Base-by-base conservation (phyloP, 2,797 vertebrate species). In the Coregonus ussuriensis region DNA sequence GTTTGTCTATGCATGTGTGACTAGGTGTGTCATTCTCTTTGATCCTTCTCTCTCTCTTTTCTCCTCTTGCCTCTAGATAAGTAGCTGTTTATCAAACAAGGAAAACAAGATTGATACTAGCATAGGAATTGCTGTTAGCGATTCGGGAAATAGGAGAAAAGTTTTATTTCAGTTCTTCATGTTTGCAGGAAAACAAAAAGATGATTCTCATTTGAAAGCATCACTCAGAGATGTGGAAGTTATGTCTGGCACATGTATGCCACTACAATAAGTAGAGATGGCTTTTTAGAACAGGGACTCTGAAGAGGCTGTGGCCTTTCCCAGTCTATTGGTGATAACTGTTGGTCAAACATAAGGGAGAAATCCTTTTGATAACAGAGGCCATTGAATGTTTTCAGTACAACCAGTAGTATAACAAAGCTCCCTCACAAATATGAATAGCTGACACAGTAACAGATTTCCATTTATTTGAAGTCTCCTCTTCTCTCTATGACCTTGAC, bases 21-120 rank as follows among this genome's bases (percentile, higher is more conserved):
- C 9, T 53, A 33, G 66, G 70, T 29, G 63, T 75, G 74, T 68
- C 7, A 41, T 25, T 68, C 14, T 68, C 18, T 69, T 69, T 69
- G 4, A 35, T 35, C 35, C 18, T 69, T 41, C 67, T 37, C 35
- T 69, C 35, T 69, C 68, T 51, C 31, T 66, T 66, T 14, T 66
- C 52, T 62, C 21, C 37, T 41, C 18, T 16, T 4, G 14, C 18
- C 11, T 29, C 25, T 37, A 59, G 53, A 74, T 37, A 74, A 59
- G 16, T 35, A 16, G 69, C 15, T 63, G 56, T 74, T 78, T 86
- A 86, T 89, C 85, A 87, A 88, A 84, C 74, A 56, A 82, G 74
- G 52, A 80, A 72, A 74, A n/a, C 11, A 59, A 59, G 52, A 73
- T 37, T 4, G 53, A 31, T 77, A 65, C 29, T 77, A 59, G 6